A percentile compares a stretch with the other conserved stretches of the same genome.
These are phyloP conservation scores for Drosophila pseudoananassae DNA, from an alignment of 1,140 invertebrate genomes.

Conservation along the genomic window DNA sequence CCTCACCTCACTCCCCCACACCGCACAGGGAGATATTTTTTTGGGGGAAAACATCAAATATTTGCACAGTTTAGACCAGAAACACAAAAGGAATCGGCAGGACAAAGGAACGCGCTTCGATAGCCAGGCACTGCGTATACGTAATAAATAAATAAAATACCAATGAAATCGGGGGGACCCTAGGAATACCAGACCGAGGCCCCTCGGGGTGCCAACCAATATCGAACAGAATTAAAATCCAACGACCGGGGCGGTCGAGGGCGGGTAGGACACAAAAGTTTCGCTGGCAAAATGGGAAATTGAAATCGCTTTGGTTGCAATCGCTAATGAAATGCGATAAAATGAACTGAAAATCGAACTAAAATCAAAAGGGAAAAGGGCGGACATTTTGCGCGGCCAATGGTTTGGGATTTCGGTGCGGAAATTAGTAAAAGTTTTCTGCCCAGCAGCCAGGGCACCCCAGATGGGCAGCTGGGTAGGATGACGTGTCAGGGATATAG, in stretches of 20 bases:
- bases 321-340: conserved; percentile 77
- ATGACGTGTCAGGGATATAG: not conserved
- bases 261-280: conserved; percentile 1
- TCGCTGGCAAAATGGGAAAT: conserved; percentile 24
- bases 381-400: conserved; percentile 48
- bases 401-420: conserved; percentile 45
- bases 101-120: conserved; percentile 26
- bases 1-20: not conserved
- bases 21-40: conserved; percentile 8
- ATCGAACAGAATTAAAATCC: not conserved
- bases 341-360: conserved; percentile 52
- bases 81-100: conserved; percentile 34
- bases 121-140: conserved; percentile 22
- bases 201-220: not conserved
- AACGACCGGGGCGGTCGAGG: not conserved
- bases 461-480: conserved; percentile 5
- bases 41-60: conserved; percentile 59
- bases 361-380: conserved; percentile 43
- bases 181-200: not conserved
- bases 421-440: conserved; percentile 66
- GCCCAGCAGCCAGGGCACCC: not conserved
- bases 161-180: conserved; percentile 18
- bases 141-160: conserved; percentile 70
- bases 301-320: conserved; percentile 4
- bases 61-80: conserved; percentile 42